phyloP scores from a whole-genome alignment of 2,797 vertebrate species.

The Pantherophis alleghaniensis region DNA sequence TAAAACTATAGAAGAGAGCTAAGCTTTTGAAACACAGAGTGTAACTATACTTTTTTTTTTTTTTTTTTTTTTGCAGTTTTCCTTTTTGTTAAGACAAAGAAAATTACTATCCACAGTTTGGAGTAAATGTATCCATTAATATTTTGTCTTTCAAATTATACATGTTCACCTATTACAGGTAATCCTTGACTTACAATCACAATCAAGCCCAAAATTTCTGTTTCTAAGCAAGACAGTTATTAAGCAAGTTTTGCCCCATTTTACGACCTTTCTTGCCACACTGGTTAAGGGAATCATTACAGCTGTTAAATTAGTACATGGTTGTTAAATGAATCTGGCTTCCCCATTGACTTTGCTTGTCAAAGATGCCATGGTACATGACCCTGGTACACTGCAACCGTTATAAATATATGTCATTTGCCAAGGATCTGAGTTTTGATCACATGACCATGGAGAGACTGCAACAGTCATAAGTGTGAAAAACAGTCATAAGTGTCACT shows the following conservation, averaged over 20 bases:
- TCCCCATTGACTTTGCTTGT: not conserved
- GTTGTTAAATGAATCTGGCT: not conserved
- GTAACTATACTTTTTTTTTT: not conserved
- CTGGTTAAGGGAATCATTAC: not conserved
- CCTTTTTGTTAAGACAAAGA: not conserved
- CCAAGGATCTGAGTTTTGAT: not conserved
- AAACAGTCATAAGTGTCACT: not conserved
- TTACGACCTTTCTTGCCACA: not conserved
- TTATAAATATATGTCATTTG: not conserved
- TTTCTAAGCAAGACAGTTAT: not conserved
- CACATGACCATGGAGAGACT: not conserved
- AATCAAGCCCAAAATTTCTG: not conserved
- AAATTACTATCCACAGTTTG: conserved; percentile 9
- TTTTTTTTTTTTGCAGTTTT: not conserved
- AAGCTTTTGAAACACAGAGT: not conserved
- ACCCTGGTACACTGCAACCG: not conserved
- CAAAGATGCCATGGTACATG: not conserved
- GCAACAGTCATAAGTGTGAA: not conserved
- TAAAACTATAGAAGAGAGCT: not conserved
- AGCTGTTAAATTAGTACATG: not conserved
- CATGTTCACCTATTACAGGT: not conserved
- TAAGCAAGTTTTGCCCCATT: not conserved
- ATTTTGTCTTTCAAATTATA: conserved; percentile 20
- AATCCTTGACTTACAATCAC: not conserved
- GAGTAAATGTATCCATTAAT: conserved; percentile 1